These are phyloP conservation scores for Naja naja DNA, from an alignment of 2,113 vertebrate genomes.

Conservation along the genomic window DNA sequence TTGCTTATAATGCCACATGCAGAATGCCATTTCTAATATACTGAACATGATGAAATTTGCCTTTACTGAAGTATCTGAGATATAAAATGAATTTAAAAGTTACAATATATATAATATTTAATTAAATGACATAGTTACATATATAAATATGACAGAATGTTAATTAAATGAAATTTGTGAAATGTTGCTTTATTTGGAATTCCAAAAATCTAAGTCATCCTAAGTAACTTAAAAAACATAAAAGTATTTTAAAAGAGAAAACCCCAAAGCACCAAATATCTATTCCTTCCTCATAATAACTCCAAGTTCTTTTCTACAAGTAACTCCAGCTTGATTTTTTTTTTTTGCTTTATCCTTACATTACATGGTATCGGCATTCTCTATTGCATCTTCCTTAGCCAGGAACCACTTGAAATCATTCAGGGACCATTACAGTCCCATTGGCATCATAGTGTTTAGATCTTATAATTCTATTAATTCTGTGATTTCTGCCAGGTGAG, in stretches of 20 bases:
- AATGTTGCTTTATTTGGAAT: slow-evolving; percentile 24
- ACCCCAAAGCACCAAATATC: slow-evolving; percentile 1
- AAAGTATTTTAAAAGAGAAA: neutral
- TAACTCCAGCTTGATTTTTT: neutral
- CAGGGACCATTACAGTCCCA: neutral
- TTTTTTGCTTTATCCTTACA: neutral
- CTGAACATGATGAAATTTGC: slow-evolving; percentile 34
- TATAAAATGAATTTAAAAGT: slow-evolving; percentile 53
- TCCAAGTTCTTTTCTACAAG: neutral
- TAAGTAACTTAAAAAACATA: neutral
- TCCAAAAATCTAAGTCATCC: neutral
- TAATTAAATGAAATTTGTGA: slow-evolving; percentile 14
- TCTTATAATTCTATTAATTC: neutral
- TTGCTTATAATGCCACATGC: slow-evolving; percentile 16
- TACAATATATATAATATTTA: slow-evolving; percentile 46
- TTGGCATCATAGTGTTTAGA: neutral
- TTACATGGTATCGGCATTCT: neutral
- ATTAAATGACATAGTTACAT: neutral
- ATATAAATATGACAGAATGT: neutral
- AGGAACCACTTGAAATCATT: neutral
- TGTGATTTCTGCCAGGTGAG: neutral
- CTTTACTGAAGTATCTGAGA: slow-evolving; percentile 49
- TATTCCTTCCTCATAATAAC: neutral
- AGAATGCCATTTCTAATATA: slow-evolving; percentile 29
- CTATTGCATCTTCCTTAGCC: neutral